Evolutionary conservation across 2,797 vertebrate species (phyloP), one percentile per base, ranked within the genome.

Genomic region (Cichlasoma orientale): DNA sequence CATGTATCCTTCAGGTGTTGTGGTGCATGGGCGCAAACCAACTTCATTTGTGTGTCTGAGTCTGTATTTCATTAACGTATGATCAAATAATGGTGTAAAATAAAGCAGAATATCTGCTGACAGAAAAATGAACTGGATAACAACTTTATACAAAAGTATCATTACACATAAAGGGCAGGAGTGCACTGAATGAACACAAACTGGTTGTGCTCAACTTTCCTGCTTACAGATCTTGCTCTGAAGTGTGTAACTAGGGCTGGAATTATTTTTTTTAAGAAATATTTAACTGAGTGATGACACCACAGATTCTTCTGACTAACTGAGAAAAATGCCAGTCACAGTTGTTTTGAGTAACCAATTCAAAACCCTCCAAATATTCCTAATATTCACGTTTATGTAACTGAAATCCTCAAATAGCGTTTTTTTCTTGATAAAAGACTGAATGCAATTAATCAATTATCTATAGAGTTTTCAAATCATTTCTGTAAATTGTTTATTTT

Each of bases 61-160:
- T 79, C 21, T 27, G 14, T 47, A 47, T 72, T 55, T 59, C 21
- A 21, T 72, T 27, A 74, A 56, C 56, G 68, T 50, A 68, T 38
- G 52, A 79, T 55, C 69, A 80, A 70, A 68, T 68, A 23, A 63
- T 12, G 16, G 76, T 25, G 11, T 7, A 54, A 88, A 82, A 80
- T 81, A 78, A 91, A 87, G 78, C 83, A 86, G 56, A 72, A 29
- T 56, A 63, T n/a, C 38, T 73, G 81, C 29, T 63, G 10, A 56
- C 25, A 70, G 13, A 54, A 53, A 77, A 86, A 75, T 56, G 77
- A 78, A 85, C 44, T 57, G 31, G 70, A 53, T 72, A 66, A 85
- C 10, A 9, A 76, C 77, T 91, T 86, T 91, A 55, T 89, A 92
- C 91, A 94, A 27, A 11, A 71, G 78, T 79, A 74, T 83, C 77